phyloP scores from a whole-genome alignment of 2,888 invertebrate genomes.

The Phortica magna region DNA sequence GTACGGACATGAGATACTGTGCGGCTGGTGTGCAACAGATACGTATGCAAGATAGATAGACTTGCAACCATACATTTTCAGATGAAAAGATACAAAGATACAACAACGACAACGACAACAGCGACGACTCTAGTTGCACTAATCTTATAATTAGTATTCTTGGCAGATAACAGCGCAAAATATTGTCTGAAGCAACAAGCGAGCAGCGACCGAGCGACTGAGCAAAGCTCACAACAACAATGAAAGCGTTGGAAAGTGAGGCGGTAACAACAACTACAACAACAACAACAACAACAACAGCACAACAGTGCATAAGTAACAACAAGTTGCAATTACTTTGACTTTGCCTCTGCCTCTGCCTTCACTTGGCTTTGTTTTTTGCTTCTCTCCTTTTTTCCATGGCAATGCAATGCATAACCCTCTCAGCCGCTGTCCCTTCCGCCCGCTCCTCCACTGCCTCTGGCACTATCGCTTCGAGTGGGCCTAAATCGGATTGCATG shows the following conservation, averaged over 20 bases:
- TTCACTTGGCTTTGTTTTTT: not conserved
- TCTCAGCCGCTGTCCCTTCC: not conserved
- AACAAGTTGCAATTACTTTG: conserved; percentile 65
- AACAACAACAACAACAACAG: not conserved
- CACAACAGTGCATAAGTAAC: conserved; percentile 46
- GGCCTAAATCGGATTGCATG: conserved; percentile 70
- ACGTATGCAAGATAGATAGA: not conserved
- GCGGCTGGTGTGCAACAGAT: not conserved
- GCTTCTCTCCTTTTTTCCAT: not conserved
- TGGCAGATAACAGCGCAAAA: conserved; percentile 43
- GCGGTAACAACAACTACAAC: conserved; percentile 59
- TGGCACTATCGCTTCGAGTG: conserved; percentile 22
- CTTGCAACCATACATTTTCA: not conserved
- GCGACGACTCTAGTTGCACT: conserved; percentile 43
- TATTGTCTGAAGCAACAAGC: not conserved
- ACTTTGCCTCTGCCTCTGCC: not conserved
- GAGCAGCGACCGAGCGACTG: not conserved
- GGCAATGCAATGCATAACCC: too few species aligned
- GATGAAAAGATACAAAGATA: conserved; percentile 33
- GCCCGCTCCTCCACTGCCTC: not conserved
- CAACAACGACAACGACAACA: conserved; percentile 35
- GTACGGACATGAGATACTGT: conserved; percentile 7
- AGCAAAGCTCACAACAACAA: not conserved
- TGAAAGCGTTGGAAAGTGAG: conserved; percentile 18
- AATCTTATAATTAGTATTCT: conserved; percentile 71